Evolutionary conservation across 2,113 vertebrate species (phyloP), one percentile per base, ranked within the genome.

Genomic region (Cryptotis parvus): DNA sequence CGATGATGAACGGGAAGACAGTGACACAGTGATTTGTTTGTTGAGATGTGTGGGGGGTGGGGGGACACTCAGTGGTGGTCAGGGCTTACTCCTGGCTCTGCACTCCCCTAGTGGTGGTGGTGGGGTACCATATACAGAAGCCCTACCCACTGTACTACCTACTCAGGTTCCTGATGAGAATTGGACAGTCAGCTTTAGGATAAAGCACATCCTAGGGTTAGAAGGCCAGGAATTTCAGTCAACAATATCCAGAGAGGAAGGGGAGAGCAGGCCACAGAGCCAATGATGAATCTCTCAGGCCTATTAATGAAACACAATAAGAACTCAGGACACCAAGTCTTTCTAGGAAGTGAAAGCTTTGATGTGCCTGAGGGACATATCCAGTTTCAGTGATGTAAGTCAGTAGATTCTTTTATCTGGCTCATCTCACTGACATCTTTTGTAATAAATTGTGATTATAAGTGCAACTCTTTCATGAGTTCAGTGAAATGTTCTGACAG

Each of bases 291-390:
- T 20, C 78, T 22, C 22, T 49, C 33, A 29, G n/a, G 8, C 3
- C 20, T 16, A 29, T 4, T 39, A 66, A n/a, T 11, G 20, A 74
- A 26, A 35, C 10, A 22, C 3, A 7, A n/a, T 10, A 58, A 81
- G 83, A 70, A 27, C 18, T 29, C 22, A 66, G 63, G 63, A 65
- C 22, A 22, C 15, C 11, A 15, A 49, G 14, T 20, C 20, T 76
- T 85, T 33, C 63, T 39, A 26, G 12, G 9, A 4, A 14, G 5
- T 61, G 66, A 65, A 63, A 4, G 41, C 31, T 43, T 4, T 26
- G 43, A 9, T 27, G 35, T 70, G 20, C 20, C 4, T 3, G 45
- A 77, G 27, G 4, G 1, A 35, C 0, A 0, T 8, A 26, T 6
- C 35, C 45, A 14, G 12, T 5, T 3, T 1, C 45, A 33, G 43